phyloP scores from a whole-genome alignment of 1,140 invertebrate species.

The Papilio aristodemus region DNA sequence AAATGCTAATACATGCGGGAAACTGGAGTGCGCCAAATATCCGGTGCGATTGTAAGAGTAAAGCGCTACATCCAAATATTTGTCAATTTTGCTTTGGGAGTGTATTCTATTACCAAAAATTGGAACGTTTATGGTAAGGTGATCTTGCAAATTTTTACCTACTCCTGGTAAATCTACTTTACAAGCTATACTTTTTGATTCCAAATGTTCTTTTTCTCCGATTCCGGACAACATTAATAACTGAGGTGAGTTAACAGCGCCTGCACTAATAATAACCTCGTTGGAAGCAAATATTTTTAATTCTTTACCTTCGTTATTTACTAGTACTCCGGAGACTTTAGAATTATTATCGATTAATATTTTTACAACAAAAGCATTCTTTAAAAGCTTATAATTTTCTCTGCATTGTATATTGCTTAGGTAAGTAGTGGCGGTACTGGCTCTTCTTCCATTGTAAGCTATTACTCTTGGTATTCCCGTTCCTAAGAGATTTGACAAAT shows the following conservation, averaged over 20 bases:
- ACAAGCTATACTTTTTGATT: slow-evolving; percentile 64
- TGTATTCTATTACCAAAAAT: slow-evolving; percentile 40
- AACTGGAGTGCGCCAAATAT: slow-evolving; percentile 44
- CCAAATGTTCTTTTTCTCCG: slow-evolving; percentile 57
- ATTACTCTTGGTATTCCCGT: slow-evolving; percentile 56
- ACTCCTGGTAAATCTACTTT: slow-evolving; percentile 82
- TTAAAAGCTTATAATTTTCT: slow-evolving; percentile 84
- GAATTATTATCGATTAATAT: slow-evolving; percentile 45
- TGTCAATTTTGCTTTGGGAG: slow-evolving; percentile 27
- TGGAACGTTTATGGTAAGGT: slow-evolving; percentile 50
- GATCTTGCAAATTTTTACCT: slow-evolving; percentile 85
- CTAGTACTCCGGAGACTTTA: slow-evolving; percentile 50
- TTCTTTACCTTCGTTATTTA: slow-evolving; percentile 45
- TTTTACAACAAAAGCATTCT: slow-evolving; percentile 78
- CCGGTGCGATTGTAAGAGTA: slow-evolving; percentile 64
- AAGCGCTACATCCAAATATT: slow-evolving; percentile 46
- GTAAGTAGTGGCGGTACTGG: slow-evolving; percentile 82
- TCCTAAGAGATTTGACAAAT: slow-evolving; percentile 60
- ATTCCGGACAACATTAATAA: slow-evolving; percentile 62
- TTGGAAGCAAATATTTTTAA: slow-evolving; percentile 48
- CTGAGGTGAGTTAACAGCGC: slow-evolving; percentile 76
- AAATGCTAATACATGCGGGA: slow-evolving; percentile 55
- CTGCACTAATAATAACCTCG: slow-evolving; percentile 79
- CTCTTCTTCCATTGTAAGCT: slow-evolving; percentile 78
- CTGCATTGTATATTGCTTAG: slow-evolving; percentile 78